Evolutionary conservation across 2,113 vertebrate genomes (phyloP).

Genomic region (Megaceryle torquata): DNA sequence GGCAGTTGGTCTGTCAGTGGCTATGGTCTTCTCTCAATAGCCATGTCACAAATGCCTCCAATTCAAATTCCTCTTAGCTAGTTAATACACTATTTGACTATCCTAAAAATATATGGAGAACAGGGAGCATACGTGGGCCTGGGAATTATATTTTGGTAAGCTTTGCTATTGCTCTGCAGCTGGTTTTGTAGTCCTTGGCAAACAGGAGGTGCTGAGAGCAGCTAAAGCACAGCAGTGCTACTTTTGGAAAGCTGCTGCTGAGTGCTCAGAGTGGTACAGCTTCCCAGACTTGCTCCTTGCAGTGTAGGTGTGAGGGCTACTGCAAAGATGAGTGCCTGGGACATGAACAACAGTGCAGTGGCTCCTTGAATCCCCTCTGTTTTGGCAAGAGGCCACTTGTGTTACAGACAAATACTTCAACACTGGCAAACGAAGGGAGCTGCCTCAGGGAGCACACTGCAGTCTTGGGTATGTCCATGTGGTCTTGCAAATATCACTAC

Average conservation of each 20-base stretch:
- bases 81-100: neutral
- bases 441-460: neutral
- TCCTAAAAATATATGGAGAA: neutral
- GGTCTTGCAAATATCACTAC: neutral
- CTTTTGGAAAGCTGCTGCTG: neutral
- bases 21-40: neutral
- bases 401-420: neutral
- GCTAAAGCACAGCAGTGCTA: rapidly evolving
- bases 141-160: neutral
- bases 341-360: rapidly evolving
- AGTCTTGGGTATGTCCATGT: neutral
- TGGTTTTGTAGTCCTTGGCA: neutral
- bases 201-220: neutral
- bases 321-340: neutral
- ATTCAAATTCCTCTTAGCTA: neutral
- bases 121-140: neutral
- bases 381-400: rapidly evolving
- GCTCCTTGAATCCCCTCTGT: neutral
- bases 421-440: neutral
- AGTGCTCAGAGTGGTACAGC: neutral
- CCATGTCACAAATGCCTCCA: neutral
- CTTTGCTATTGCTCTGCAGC: neutral
- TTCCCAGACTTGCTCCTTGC: neutral
- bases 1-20: neutral
- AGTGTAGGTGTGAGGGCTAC: neutral